Base-by-base conservation (phyloP, 1,140 invertebrate genomes). In the Frieseomelitta varia region DNA sequence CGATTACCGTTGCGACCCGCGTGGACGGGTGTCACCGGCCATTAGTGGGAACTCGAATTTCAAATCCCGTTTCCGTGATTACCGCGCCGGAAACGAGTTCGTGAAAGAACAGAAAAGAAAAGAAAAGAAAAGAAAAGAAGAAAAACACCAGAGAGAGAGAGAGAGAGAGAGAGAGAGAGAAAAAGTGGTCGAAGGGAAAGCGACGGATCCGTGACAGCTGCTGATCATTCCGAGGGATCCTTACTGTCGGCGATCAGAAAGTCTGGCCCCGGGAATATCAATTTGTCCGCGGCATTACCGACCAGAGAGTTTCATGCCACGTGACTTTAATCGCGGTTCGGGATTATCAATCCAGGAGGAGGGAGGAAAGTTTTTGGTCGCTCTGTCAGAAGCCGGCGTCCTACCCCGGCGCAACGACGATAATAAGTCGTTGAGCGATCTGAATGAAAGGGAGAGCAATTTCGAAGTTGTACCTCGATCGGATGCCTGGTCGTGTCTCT, bases 21-120 rank as follows among this genome's bases (percentile, higher is more conserved):
- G 80, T 80, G 83, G 87, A 81, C 80, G 80, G 85, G 73, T 89
- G 88, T 90, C 86, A 87, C 83, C 88, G 82, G 71, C 88, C 88
- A 90, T 90, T 90, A 90, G 81, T 67, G 89, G 81, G 81, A 79
- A 85, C 86, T 90, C 86, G 88, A 90, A 90, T 90, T 90, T 90
- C 88, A 90, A 90, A 90, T 88, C 84, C 81, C 74, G 89, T 88
- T 90, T 90, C 89, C 89, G 86, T 90, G 89, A 90, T 90, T 88
- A 90, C 88, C 84, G 81, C 55, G 79, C 61, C 83, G 86, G 86
- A 89, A 89, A 89, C 88, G 81, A 87, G 67, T 39, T 65, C 65
- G 47, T 56, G 77, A 47, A 61, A 55, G 51, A 76, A 73, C 56
- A 56, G 63, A 68, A 67, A 24, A n/a, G 34, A 2, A 12, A 30